Conservation (phyloP, 2,888 invertebrate species). For the Nezara viridula region DNA sequence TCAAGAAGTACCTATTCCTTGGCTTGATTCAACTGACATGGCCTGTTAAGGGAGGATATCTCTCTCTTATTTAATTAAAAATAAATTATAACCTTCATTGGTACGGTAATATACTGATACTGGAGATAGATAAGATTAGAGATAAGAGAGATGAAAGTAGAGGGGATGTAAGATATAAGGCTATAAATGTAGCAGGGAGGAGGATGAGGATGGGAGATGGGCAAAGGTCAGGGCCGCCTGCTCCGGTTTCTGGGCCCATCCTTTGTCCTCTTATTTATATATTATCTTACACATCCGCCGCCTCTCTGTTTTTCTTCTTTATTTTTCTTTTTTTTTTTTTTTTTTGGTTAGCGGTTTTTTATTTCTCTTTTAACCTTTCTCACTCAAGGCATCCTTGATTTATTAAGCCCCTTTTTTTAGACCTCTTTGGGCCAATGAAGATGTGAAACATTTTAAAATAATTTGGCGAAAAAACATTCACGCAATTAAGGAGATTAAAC, state of each 20-base stretch:
- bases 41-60: no score
- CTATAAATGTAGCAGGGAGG: background rate
- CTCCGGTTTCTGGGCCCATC: conserved; percentile 37
- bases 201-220: background rate
- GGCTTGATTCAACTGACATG: no score
- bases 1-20: no score
- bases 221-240: conserved; percentile 29
- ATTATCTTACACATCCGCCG: conserved; percentile 22
- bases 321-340: background rate
- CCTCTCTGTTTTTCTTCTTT: background rate
- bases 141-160: no score
- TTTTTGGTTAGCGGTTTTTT: background rate
- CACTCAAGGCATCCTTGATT: conserved; percentile 1
- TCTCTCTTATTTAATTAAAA: no score
- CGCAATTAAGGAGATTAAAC: no score
- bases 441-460: conserved; percentile 1
- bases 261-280: conserved; percentile 23
- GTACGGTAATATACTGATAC: no score
- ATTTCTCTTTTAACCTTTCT: conserved; percentile 36
- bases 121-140: no score
- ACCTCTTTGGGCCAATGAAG: background rate
- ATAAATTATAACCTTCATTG: no score
- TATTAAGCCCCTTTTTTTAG: background rate
- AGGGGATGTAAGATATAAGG: background rate
- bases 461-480: background rate